Conservation (phyloP, 2,797 vertebrate genomes). For the Pipistrellus pygmaeus region DNA sequence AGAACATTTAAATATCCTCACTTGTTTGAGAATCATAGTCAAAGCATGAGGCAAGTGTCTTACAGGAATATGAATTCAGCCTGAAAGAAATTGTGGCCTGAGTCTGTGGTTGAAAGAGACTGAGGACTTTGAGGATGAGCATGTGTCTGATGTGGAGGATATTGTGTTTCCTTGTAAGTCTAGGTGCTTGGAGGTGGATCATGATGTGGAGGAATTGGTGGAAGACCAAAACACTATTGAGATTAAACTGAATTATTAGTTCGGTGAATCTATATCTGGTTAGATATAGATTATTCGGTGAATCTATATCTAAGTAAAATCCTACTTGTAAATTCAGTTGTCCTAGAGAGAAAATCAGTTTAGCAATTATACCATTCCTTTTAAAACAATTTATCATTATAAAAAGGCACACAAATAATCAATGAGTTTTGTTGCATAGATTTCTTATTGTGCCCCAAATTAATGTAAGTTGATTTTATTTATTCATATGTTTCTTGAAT, state of each 20-base stretch:
- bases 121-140: not conserved
- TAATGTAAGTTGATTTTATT: constrained; percentile 55
- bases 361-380: constrained; percentile 42
- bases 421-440: constrained; percentile 34
- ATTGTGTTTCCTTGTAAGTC: not conserved
- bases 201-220: not conserved
- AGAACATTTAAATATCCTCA: not conserved
- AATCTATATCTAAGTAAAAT: constrained; percentile 59
- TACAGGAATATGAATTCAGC: not conserved
- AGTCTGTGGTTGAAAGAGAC: not conserved
- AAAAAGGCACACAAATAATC: constrained; percentile 58
- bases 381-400: constrained; percentile 55
- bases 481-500: constrained; percentile 50
- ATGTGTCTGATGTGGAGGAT: not conserved
- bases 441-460: constrained; percentile 55
- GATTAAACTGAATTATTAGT: constrained; percentile 61
- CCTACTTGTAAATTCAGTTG: constrained; percentile 28
- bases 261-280: constrained; percentile 43
- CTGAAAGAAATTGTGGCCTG: not conserved
- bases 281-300: too few species aligned
- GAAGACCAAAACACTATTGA: not conserved
- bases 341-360: constrained; percentile 11
- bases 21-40: not conserved
- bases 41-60: not conserved
- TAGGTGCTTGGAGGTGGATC: not conserved